A percentile compares a stretch with the other conserved stretches of the same genome.
phyloP scores from a whole-genome alignment of 2,888 invertebrate species.

The Graphium colonna region DNA sequence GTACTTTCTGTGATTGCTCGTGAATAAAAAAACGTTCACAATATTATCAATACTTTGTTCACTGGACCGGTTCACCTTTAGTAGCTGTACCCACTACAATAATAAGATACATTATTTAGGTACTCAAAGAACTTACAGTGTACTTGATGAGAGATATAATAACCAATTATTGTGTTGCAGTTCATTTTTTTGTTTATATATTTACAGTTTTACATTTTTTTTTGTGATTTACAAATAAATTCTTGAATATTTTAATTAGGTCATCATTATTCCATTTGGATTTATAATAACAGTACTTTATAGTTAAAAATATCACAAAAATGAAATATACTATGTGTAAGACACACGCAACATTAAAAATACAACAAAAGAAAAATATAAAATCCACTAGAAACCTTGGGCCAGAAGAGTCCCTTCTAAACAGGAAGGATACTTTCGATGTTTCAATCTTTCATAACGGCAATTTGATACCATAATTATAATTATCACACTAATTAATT shows the following conservation, averaged over 20 bases:
- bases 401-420: constrained; percentile 78
- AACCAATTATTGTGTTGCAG: constrained; percentile 78
- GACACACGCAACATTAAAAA: constrained; percentile 81
- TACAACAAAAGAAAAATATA: constrained; percentile 79
- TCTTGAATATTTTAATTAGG: constrained; percentile 80
- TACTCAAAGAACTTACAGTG: constrained; percentile 76
- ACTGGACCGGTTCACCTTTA: constrained; percentile 77
- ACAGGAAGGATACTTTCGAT: constrained; percentile 82
- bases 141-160: constrained; percentile 73
- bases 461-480: constrained; percentile 77
- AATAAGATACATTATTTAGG: constrained; percentile 68
- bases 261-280: constrained; percentile 79
- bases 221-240: constrained; percentile 81
- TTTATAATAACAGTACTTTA: constrained; percentile 80
- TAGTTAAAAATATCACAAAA: constrained; percentile 82
- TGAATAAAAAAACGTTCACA: constrained; percentile 80
- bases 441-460: constrained; percentile 77
- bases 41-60: constrained; percentile 79
- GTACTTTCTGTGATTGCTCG: constrained; percentile 78
- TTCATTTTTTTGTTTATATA: constrained; percentile 78
- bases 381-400: constrained; percentile 80
- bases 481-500: constrained; percentile 80
- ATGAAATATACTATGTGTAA: constrained; percentile 81
- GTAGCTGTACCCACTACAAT: constrained; percentile 72
- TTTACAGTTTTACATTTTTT: constrained; percentile 81